Percentiles rank a stretch among this genome's conserved stretches.
phyloP scores from a whole-genome alignment of 2,113 vertebrate species.

The Ginglymostoma cirratum region DNA sequence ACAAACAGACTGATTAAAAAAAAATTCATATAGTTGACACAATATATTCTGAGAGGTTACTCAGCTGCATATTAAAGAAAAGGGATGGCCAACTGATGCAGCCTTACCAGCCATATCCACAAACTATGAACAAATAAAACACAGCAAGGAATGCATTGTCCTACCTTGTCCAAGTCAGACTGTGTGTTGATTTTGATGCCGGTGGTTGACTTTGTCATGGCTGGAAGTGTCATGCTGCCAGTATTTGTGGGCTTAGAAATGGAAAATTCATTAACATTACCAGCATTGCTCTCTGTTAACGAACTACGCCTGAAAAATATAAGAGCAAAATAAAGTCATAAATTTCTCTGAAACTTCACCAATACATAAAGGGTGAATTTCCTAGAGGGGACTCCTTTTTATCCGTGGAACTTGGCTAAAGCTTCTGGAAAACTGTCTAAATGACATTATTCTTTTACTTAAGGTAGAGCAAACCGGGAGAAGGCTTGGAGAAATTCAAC shows the following conservation, averaged over 20 bases:
- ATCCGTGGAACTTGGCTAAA: background rate
- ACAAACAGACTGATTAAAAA: no score
- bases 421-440: background rate
- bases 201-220: background rate
- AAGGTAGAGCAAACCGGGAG: background rate
- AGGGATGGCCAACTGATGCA: background rate
- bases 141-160: background rate
- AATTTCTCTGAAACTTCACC: background rate
- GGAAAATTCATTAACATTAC: background rate
- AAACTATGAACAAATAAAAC: background rate
- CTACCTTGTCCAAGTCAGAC: background rate
- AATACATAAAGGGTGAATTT: background rate
- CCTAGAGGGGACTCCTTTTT: background rate
- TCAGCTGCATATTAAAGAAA: background rate
- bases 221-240: slow-evolving; percentile 29
- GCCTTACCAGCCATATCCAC: background rate
- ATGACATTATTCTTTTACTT: background rate
- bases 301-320: slow-evolving; percentile 29
- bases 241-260: background rate
- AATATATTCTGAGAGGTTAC: background rate
- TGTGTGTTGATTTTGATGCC: background rate
- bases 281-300: background rate
- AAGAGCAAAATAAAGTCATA: background rate
- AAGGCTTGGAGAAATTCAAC: background rate
- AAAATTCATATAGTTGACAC: background rate